Evolutionary conservation across 2,113 vertebrate genomes (phyloP).

Genomic region (Colistium nudipinnis): DNA sequence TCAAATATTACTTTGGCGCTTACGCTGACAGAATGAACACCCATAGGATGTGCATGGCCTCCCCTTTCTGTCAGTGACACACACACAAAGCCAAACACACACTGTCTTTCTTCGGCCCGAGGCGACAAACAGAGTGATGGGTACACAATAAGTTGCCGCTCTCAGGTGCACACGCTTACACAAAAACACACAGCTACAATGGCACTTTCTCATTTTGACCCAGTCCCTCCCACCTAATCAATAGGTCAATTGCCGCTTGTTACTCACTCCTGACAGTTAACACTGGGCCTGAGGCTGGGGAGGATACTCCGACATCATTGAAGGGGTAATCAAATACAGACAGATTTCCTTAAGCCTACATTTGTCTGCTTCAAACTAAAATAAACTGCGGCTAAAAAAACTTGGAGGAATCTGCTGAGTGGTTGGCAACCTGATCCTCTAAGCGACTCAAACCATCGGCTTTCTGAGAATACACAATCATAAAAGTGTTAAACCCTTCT

Average conservation of each 20-base stretch:
- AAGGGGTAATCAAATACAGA: neutral
- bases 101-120: constrained; percentile 12
- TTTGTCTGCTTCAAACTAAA: constrained; percentile 50
- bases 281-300: constrained; percentile 57
- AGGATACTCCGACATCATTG: constrained; percentile 22
- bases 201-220: constrained; percentile 31
- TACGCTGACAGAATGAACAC: neutral
- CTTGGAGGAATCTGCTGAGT: constrained; percentile 81
- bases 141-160: constrained; percentile 45
- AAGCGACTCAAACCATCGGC: constrained; percentile 43
- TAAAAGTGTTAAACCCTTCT: constrained; percentile 5
- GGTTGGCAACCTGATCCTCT: constrained; percentile 79
- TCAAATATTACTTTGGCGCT: neutral
- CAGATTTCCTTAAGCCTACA: constrained; percentile 21
- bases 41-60: neutral
- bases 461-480: constrained; percentile 29
- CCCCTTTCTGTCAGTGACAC: neutral
- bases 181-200: constrained; percentile 10
- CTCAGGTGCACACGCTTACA: constrained; percentile 28
- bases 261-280: constrained; percentile 62
- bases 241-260: constrained; percentile 68
- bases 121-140: constrained; percentile 41
- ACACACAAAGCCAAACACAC: constrained; percentile 7
- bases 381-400: constrained; percentile 55
- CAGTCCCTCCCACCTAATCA: constrained; percentile 57